A percentile compares a stretch with the other conserved stretches of the same genome.
Evolutionary conservation across 2,888 invertebrate genomes (phyloP).

Genomic region (Scelioninae gen. 1): DNA sequence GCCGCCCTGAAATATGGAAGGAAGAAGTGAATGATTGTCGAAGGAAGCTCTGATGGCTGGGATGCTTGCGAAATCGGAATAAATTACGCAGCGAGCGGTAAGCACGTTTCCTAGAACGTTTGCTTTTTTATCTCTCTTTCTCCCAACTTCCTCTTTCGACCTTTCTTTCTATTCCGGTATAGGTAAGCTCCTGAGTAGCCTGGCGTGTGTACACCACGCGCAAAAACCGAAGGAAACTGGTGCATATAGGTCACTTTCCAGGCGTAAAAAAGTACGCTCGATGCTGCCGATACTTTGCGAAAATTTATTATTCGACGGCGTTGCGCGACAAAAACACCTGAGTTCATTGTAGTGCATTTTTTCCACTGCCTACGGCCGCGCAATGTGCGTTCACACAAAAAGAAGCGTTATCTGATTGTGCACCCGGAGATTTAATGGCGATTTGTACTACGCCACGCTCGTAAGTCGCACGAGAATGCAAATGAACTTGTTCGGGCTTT

Average conservation of each 20-base stretch:
- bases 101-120: constrained; percentile 56
- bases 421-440: constrained; percentile 37
- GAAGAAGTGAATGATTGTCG: constrained; percentile 59
- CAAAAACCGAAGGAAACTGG: constrained; percentile 31
- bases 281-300: constrained; percentile 29
- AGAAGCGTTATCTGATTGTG: constrained; percentile 47
- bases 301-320: constrained; percentile 47
- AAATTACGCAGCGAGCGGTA: constrained; percentile 73
- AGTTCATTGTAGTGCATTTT: constrained; percentile 28
- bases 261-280: constrained; percentile 24
- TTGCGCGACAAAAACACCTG: constrained; percentile 19
- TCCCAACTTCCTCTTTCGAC: constrained; percentile 11
- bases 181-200: constrained; percentile 19
- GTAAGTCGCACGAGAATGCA: constrained; percentile 38
- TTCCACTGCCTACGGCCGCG: not conserved
- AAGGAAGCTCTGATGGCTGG: constrained; percentile 60
- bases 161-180: not conserved
- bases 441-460: not conserved
- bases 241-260: constrained; percentile 33
- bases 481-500: constrained; percentile 45
- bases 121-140: constrained; percentile 18
- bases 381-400: constrained; percentile 23
- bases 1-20: constrained; percentile 50
- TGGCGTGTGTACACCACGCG: constrained; percentile 17
- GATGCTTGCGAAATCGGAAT: constrained; percentile 75